phyloP scores from a whole-genome alignment of 2,113 vertebrate species.

The Hyperopisus bebe region DNA sequence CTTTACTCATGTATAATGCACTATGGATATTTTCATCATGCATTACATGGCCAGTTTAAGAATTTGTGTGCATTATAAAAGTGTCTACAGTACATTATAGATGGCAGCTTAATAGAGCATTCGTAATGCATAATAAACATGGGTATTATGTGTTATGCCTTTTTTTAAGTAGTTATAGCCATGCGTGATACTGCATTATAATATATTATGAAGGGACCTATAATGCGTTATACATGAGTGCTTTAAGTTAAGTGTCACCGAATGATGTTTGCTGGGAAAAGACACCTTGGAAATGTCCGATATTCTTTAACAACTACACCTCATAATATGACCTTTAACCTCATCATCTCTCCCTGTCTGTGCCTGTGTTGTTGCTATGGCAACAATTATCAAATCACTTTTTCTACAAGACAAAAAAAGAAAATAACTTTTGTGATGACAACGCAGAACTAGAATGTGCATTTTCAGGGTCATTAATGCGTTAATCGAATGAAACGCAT shows the following conservation, averaged over 20 bases:
- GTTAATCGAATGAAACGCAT: not conserved
- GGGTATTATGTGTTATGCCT: too few relatives aligned
- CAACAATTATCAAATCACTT: not conserved
- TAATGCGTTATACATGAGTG: not conserved
- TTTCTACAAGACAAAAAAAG: too few relatives aligned
- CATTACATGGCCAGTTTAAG: too few relatives aligned
- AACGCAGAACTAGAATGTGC: not conserved
- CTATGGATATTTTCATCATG: too few relatives aligned
- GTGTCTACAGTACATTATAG: too few relatives aligned
- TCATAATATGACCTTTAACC: not conserved
- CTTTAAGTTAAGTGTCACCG: not conserved
- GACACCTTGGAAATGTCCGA: not conserved
- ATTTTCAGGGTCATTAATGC: slow-evolving; percentile 7
- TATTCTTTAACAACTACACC: not conserved
- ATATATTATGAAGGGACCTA: not conserved
- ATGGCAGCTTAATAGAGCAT: too few relatives aligned
- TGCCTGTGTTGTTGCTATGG: not conserved
- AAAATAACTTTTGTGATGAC: slow-evolving; percentile 8
- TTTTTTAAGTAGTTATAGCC: too few relatives aligned
- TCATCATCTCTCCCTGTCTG: not conserved
- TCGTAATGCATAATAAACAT: too few relatives aligned
- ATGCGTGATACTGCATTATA: too few relatives aligned
- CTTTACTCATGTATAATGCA: too few relatives aligned
- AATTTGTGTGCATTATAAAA: too few relatives aligned
- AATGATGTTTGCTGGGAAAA: not conserved